Evolutionary conservation across 2,113 vertebrate genomes (phyloP).

Genomic region (Oncorhynchus masou): DNA sequence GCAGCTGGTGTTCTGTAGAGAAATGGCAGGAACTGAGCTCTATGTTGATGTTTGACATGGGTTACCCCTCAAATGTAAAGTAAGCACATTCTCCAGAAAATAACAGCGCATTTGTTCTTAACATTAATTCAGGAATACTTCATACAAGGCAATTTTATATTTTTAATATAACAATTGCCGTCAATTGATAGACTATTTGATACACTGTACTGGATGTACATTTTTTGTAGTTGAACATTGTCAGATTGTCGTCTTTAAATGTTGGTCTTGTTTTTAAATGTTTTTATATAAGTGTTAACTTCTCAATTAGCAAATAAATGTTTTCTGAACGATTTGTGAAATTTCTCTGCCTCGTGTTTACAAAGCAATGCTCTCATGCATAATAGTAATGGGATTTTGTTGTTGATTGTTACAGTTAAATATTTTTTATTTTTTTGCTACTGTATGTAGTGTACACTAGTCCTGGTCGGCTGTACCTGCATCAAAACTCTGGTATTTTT

Average conservation of each 20-base stretch:
- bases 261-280: conserved; percentile 31
- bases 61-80: conserved; percentile 19
- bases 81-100: conserved; percentile 26
- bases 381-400: not conserved
- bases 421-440: too few relatives aligned
- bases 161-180: not conserved
- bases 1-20: conserved; percentile 6
- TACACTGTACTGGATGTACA: not conserved
- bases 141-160: conserved; percentile 31
- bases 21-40: conserved; percentile 19
- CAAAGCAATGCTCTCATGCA: conserved; percentile 24
- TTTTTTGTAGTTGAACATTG: not conserved
- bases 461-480: too few relatives aligned
- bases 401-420: too few relatives aligned
- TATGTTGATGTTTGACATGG: conserved; percentile 2
- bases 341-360: conserved; percentile 21
- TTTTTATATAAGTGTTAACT: conserved; percentile 62
- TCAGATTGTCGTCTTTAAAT: conserved; percentile 30
- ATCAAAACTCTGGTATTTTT: too few relatives aligned
- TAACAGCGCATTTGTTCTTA: not conserved
- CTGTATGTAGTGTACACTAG: too few relatives aligned
- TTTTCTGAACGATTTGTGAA: conserved; percentile 28
- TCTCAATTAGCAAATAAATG: too few relatives aligned
- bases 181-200: not conserved
- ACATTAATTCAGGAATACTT: conserved; percentile 55